Percentiles rank a stretch among this genome's conserved stretches.
Conservation (phyloP, 2,113 vertebrate species). For the Uria lomvia region DNA sequence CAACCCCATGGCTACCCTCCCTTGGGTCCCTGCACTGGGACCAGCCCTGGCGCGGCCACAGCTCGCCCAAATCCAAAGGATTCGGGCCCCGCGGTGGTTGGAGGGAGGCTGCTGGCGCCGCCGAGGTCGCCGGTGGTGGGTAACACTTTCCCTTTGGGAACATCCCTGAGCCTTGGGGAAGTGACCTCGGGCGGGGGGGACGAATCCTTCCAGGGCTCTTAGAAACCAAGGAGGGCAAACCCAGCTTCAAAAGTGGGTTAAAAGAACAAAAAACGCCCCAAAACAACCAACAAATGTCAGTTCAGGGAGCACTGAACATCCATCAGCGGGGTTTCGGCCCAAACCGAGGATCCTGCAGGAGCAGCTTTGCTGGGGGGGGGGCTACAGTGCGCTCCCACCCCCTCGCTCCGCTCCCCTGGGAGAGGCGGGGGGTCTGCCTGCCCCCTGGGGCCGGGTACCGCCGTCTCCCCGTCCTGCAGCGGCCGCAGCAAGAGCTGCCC, state of each 20-base stretch:
- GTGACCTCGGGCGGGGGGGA: fast-evolving
- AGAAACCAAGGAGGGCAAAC: background rate
- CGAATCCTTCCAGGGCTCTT: background rate
- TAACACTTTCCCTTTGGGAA: background rate
- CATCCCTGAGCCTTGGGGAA: background rate
- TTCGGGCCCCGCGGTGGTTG: fast-evolving
- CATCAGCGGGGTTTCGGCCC: background rate
- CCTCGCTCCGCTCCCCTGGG: too few relatives aligned
- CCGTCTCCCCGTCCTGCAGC: background rate
- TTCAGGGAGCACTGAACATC: background rate
- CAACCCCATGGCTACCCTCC: background rate
- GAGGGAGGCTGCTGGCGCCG: background rate
- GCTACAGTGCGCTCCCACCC: fast-evolving
- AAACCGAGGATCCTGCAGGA: background rate
- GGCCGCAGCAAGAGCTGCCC: background rate
- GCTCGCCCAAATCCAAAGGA: background rate
- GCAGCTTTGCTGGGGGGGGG: background rate
- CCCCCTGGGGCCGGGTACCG: fast-evolving
- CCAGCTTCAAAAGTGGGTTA: background rate
- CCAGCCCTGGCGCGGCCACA: background rate
- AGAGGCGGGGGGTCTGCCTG: background rate
- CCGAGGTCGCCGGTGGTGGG: background rate
- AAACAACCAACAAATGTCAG: fast-evolving
- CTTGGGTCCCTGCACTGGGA: background rate
- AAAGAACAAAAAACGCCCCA: fast-evolving